Conservation (phyloP, 2,113 vertebrate genomes). For the Seriola dumerili region DNA sequence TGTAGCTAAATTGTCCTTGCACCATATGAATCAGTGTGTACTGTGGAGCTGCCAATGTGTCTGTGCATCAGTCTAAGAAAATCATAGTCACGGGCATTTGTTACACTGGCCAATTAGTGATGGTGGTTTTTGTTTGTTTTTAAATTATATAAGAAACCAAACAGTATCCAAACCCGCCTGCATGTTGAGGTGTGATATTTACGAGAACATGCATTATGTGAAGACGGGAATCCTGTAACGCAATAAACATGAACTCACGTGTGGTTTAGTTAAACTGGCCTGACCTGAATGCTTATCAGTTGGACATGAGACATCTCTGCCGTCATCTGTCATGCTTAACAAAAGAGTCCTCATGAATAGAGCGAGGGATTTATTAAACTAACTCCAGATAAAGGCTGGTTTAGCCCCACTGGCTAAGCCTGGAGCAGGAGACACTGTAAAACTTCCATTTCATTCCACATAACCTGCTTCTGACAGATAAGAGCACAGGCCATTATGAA, state of each 20-base stretch:
- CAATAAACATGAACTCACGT: background rate
- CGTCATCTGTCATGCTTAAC: conserved; percentile 12
- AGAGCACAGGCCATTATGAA: background rate
- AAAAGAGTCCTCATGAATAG: conserved; percentile 31
- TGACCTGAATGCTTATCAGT: conserved; percentile 45
- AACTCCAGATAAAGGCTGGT: conserved; percentile 28
- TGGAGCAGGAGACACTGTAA: conserved; percentile 21
- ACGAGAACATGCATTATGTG: background rate
- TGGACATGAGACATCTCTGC: conserved; percentile 18
- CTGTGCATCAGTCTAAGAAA: background rate
- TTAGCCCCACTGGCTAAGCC: conserved; percentile 18
- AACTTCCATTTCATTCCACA: conserved; percentile 36
- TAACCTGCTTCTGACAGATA: conserved; percentile 54
- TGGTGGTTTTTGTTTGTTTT: background rate
- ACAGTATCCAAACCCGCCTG: background rate
- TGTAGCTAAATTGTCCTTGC: conserved; percentile 1
- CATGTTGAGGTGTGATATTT: background rate
- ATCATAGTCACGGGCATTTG: conserved; percentile 19
- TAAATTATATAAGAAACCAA: background rate
- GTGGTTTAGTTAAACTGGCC: conserved; percentile 19
- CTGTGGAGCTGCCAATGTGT: background rate
- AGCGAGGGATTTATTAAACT: conserved; percentile 28
- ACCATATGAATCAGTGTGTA: conserved; percentile 8
- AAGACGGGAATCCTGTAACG: background rate
- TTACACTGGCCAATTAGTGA: conserved; percentile 14